These are phyloP conservation scores for Cyanoliseus patagonus DNA, from an alignment of 2,113 vertebrate genomes.

Conservation along the genomic window DNA sequence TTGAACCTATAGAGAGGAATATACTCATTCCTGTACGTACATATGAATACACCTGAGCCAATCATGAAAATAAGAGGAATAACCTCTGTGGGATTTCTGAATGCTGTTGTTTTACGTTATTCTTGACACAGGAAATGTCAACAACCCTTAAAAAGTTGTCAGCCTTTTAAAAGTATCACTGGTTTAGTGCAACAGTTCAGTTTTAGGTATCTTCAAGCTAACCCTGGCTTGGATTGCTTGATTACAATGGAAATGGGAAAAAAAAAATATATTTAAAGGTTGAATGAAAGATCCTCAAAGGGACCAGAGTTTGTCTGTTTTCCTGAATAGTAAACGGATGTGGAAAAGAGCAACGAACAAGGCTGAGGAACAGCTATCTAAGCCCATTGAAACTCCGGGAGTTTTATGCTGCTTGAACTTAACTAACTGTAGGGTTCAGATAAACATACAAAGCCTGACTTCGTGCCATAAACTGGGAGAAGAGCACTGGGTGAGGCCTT, in stretches of 20 bases:
- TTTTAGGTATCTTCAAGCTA: not conserved
- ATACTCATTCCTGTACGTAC: accelerated
- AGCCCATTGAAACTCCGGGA: not conserved
- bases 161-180: not conserved
- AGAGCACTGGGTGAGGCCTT: not conserved
- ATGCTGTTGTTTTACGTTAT: too few relatives aligned
- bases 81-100: not conserved
- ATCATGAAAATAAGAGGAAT: not conserved
- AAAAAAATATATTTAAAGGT: not conserved
- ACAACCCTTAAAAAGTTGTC: not conserved
- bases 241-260: not conserved
- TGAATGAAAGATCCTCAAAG: not conserved
- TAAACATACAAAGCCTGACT: not conserved
- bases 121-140: not conserved
- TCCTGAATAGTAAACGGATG: accelerated
- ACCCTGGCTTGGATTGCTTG: too few relatives aligned
- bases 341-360: not conserved
- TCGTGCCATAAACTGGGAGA: not conserved
- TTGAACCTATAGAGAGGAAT: not conserved
- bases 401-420: not conserved
- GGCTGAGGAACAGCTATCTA: accelerated
- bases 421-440: not conserved
- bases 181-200: too few relatives aligned
- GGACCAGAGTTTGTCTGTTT: not conserved
- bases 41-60: accelerated